Percentiles rank a stretch among this genome's conserved stretches.
Conservation (phyloP, 2,113 vertebrate genomes). For the Procavia capensis region DNA sequence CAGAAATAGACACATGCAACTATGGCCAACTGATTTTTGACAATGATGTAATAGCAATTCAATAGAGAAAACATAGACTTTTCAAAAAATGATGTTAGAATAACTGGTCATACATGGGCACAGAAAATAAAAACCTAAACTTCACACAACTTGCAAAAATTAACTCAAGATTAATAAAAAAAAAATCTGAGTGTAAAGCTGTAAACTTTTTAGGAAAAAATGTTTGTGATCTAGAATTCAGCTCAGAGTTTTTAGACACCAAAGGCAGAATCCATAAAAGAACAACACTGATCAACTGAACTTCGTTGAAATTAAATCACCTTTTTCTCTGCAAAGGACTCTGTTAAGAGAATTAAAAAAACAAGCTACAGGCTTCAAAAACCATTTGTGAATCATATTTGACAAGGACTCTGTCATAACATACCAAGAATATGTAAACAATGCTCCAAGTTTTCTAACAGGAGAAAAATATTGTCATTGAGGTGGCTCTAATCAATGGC, state of each 20-base stretch:
- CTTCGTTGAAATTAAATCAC: conserved; percentile 8
- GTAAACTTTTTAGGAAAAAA: conserved; percentile 11
- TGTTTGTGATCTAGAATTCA: not conserved
- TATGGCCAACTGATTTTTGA: too few species aligned
- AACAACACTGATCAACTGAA: not conserved
- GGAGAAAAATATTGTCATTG: too few species aligned
- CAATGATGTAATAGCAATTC: too few species aligned
- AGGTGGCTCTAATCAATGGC: too few species aligned
- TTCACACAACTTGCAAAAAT: not conserved
- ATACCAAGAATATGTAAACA: not conserved
- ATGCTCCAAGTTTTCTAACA: not conserved
- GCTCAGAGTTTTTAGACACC: not conserved
- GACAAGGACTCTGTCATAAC: not conserved
- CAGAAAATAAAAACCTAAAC: not conserved
- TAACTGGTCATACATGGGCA: too few species aligned
- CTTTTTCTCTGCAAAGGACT: not conserved
- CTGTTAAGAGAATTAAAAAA: not conserved
- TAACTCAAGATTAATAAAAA: not conserved
- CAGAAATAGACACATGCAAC: too few species aligned
- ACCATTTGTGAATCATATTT: not conserved
- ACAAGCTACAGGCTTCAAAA: not conserved
- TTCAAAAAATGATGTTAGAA: too few species aligned
- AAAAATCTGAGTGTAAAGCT: not conserved
- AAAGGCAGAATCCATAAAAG: not conserved
- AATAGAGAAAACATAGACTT: too few species aligned